A percentile compares a stretch with the other conserved stretches of the same genome.
Conservation (phyloP, 2,113 vertebrate genomes). For the Syngnathus scovelli region DNA sequence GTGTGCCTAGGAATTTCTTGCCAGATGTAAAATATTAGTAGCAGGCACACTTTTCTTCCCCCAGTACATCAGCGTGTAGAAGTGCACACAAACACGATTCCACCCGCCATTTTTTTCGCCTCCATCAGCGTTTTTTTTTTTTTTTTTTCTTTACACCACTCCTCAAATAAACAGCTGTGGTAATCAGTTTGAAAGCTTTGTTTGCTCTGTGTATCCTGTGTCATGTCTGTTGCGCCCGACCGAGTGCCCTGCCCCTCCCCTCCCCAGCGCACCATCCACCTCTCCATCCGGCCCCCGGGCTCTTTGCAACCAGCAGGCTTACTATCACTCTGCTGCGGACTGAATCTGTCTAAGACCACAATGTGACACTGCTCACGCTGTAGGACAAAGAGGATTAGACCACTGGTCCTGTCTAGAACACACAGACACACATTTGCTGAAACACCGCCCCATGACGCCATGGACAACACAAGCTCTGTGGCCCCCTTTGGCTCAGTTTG, state of each 20-base stretch:
- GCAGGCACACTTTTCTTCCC: not conserved
- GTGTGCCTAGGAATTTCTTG: not conserved
- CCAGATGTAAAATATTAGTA: not conserved
- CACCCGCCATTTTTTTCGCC: constrained; percentile 33
- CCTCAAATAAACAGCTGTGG: constrained; percentile 66
- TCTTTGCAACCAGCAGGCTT: constrained; percentile 34
- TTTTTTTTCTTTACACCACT: constrained; percentile 22
- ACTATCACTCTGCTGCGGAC: constrained; percentile 33
- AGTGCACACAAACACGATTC: constrained; percentile 9
- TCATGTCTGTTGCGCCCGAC: constrained; percentile 44
- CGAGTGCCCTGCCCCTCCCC: not conserved
- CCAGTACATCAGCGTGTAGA: not conserved
- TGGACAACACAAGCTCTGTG: constrained; percentile 25
- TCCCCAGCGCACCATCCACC: constrained; percentile 3
- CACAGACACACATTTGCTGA: constrained; percentile 31
- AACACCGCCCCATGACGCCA: constrained; percentile 27
- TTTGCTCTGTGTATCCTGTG: constrained; percentile 63
- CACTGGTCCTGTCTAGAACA: constrained; percentile 34
- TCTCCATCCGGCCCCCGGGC: constrained; percentile 38
- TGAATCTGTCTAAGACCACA: constrained; percentile 53
- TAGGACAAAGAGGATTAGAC: constrained; percentile 68
- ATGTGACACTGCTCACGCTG: constrained; percentile 49
- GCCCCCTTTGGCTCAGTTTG: constrained; percentile 54
- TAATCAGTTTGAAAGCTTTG: constrained; percentile 72
- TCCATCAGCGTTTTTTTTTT: constrained; percentile 53